These are phyloP conservation scores for Pinctada fucata DNA, from an alignment of 2,888 invertebrate genomes.

Conservation along the genomic window DNA sequence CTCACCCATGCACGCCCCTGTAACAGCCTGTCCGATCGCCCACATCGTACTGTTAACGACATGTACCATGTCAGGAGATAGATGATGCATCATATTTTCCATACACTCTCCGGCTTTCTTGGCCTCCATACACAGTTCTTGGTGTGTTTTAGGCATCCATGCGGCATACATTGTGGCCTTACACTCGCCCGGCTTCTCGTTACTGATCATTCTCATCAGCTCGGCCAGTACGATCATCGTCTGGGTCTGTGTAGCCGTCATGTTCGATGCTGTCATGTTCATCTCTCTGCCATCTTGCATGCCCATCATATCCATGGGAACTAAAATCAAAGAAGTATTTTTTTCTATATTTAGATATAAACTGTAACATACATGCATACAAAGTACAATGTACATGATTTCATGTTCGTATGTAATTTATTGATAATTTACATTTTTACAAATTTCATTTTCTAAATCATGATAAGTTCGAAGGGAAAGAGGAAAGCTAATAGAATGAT, in stretches of 20 bases:
- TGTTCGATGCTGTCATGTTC: slow-evolving; percentile 1
- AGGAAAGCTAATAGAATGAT: too few species aligned
- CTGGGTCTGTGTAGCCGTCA: neutral
- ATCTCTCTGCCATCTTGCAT: slow-evolving; percentile 3
- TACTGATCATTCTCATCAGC: slow-evolving; percentile 1
- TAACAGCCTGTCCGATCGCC: slow-evolving; percentile 27
- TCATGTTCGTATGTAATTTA: too few species aligned
- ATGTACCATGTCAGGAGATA: slow-evolving; percentile 21
- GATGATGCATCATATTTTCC: slow-evolving; percentile 5
- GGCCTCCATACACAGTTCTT: slow-evolving; percentile 30
- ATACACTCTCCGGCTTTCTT: slow-evolving; percentile 19
- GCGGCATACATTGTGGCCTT: neutral
- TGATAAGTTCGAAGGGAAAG: too few species aligned
- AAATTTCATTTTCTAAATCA: too few species aligned
- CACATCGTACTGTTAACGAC: slow-evolving; percentile 27
- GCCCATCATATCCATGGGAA: too few species aligned
- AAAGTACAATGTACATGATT: too few species aligned
- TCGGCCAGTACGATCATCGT: slow-evolving; percentile 1
- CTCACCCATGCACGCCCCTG: neutral
- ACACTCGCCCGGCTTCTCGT: neutral
- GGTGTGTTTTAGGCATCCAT: neutral
- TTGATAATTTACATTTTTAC: too few species aligned
- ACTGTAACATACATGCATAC: too few species aligned
- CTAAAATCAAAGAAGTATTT: too few species aligned
- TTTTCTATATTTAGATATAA: too few species aligned